Percentiles rank a stretch among this genome's conserved stretches.
phyloP scores from a whole-genome alignment of 2,113 vertebrate species.

The pig (Sus scrofa) region T2T-Sscrofa CM000824.6:54420501-54421000 shows the following conservation, averaged over 20 bases:
- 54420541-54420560: background rate
- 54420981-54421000: background rate
- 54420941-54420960: constrained; percentile 10
- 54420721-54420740: too few species aligned
- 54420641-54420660: background rate
- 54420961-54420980: constrained; percentile 23
- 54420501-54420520: background rate
- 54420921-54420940: background rate
- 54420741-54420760: too few species aligned
- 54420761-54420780: background rate
- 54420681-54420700: too few species aligned
- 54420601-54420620: background rate
- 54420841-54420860: constrained; percentile 27
- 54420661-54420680: too few species aligned
- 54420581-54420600: constrained; percentile 56
- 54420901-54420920: background rate
- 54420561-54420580: constrained; percentile 22
- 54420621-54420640: background rate
- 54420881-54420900: background rate
- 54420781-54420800: background rate
- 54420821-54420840: background rate
- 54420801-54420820: background rate
- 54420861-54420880: background rate
- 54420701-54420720: too few species aligned
- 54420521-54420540: background rate